Conservation (phyloP, 2,113 vertebrate species). For the Ceuthmochares aereus region DNA sequence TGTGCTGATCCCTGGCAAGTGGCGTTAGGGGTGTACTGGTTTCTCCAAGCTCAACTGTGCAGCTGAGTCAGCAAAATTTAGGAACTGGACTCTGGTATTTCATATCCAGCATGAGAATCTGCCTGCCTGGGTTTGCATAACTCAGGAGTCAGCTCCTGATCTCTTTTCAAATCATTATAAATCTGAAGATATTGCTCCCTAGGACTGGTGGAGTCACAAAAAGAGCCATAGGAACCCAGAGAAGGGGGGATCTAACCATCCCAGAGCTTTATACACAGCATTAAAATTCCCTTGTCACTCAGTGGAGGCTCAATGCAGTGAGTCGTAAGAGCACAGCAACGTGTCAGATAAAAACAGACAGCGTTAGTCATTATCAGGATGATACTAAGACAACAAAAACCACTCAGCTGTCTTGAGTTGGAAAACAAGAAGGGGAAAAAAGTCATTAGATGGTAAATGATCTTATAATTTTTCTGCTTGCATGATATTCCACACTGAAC, state of each 20-base stretch:
- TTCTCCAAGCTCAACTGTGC: background rate
- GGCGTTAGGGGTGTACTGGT: fast-evolving
- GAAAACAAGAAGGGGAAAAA: no score
- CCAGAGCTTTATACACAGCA: no score
- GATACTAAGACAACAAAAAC: background rate
- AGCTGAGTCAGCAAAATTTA: constrained; percentile 21
- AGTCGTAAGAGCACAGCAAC: no score
- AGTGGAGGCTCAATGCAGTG: no score
- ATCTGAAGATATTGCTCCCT: fast-evolving
- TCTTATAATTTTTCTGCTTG: background rate
- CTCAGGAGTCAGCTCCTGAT: no score
- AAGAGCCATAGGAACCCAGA: background rate
- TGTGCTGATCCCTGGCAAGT: background rate
- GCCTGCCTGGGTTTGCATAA: background rate
- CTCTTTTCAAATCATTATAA: background rate
- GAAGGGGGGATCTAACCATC: no score
- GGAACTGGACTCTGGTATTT: background rate
- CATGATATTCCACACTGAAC: background rate
- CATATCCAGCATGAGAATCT: background rate
- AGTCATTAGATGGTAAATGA: no score
- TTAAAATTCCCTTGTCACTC: no score
- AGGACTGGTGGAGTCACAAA: background rate
- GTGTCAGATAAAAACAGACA: no score
- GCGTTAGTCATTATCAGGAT: background rate
- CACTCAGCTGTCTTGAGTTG: background rate